Percentiles rank a stretch among this genome's conserved stretches.
Evolutionary conservation across 2,888 invertebrate genomes (phyloP).

Genomic region (Phyllotreta striolata): DNA sequence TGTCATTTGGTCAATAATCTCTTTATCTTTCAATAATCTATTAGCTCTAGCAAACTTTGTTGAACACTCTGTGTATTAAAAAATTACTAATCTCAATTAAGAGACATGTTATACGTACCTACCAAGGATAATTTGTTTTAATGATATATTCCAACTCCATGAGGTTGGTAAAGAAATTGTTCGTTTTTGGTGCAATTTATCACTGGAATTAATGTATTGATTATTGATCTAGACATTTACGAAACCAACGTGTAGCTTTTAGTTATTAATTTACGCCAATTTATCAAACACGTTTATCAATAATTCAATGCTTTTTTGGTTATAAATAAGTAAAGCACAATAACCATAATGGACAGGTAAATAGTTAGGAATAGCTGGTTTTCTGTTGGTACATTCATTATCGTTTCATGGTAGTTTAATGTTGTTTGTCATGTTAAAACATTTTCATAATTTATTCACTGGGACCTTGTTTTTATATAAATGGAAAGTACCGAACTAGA

Average conservation of each 20-base stretch:
- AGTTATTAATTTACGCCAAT: conserved; percentile 26
- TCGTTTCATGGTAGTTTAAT: conserved; percentile 45
- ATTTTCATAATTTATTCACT: conserved; percentile 49
- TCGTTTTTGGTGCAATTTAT: conserved; percentile 9
- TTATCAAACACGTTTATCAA: conserved; percentile 23
- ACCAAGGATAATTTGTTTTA: background rate
- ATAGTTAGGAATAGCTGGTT: conserved; percentile 34
- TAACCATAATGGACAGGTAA: conserved; percentile 34
- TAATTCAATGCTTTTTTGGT: conserved; percentile 31
- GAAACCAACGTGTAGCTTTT: conserved; percentile 21
- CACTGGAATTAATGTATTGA: conserved; percentile 13
- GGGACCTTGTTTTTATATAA: conserved; percentile 19
- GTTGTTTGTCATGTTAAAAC: conserved; percentile 50
- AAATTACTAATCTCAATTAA: background rate
- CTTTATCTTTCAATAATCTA: too few species aligned
- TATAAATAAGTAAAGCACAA: conserved; percentile 39
- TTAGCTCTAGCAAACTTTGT: too few species aligned
- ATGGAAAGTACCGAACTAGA: background rate
- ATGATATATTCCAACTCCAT: conserved; percentile 1
- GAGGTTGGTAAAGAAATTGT: background rate
- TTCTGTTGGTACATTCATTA: conserved; percentile 40
- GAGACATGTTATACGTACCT: background rate
- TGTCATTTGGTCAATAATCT: background rate
- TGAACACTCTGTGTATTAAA: too few species aligned
- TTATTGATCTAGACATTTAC: conserved; percentile 18